phyloP scores from a whole-genome alignment of 2,113 vertebrate species.

The Pseudorectes ferrugineus region DNA sequence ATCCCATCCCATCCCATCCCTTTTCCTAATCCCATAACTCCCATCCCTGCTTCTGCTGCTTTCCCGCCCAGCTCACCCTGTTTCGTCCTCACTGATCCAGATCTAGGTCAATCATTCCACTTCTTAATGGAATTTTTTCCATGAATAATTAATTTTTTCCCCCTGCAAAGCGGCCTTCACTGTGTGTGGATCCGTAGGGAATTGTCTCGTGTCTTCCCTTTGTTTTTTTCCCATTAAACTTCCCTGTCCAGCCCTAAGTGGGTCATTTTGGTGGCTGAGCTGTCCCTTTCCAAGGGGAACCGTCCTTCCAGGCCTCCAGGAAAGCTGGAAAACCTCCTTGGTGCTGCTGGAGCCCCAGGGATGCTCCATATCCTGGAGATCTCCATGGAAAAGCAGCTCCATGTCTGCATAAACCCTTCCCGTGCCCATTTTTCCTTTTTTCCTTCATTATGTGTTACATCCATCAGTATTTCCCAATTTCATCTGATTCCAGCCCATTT shows the following conservation, averaged over 20 bases:
- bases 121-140: slow-evolving; percentile 9
- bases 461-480: neutral
- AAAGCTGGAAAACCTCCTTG: neutral
- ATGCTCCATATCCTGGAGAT: accelerated
- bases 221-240: neutral
- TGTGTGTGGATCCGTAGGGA: neutral
- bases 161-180: neutral
- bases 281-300: neutral
- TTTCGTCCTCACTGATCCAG: neutral
- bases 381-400: neutral
- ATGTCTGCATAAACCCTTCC: neutral
- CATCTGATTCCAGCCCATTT: neutral
- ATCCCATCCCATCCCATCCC: neutral
- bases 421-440: neutral
- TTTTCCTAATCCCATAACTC: neutral
- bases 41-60: neutral
- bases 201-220: neutral
- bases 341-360: neutral
- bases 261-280: neutral
- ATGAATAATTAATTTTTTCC: neutral
- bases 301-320: neutral
- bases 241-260: neutral
- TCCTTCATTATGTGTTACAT: neutral
- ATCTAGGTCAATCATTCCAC: neutral
- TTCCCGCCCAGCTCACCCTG: neutral